Conservation (phyloP, 1,140 invertebrate genomes). For the Panagrolaimus sp. region DNA sequence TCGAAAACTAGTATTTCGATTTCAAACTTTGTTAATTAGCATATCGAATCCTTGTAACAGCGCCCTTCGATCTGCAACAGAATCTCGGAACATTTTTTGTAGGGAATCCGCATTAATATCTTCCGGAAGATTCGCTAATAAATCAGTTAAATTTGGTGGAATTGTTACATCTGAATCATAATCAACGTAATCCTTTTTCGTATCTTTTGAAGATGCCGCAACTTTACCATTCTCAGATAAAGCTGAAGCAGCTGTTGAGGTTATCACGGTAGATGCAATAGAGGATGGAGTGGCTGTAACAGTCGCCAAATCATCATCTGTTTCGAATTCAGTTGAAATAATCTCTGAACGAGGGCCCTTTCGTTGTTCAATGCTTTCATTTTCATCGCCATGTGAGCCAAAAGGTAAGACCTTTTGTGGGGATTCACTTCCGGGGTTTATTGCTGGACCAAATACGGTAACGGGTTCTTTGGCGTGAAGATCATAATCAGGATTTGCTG, state of each 20-base stretch:
- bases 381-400: slow-evolving; percentile 9
- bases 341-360: neutral
- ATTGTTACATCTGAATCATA: slow-evolving; percentile 55
- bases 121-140: slow-evolving; percentile 53
- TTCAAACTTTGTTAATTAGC: slow-evolving; percentile 38
- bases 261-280: neutral
- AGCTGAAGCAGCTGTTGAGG: too few species aligned
- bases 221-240: too few species aligned
- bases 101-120: slow-evolving; percentile 48
- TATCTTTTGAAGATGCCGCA: too few species aligned
- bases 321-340: slow-evolving; percentile 51
- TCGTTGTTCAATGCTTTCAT: neutral
- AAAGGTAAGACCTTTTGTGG: neutral
- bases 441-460: slow-evolving; percentile 33
- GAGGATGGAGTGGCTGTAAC: slow-evolving; percentile 18
- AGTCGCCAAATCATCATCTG: slow-evolving; percentile 45
- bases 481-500: slow-evolving; percentile 4
- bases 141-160: slow-evolving; percentile 51
- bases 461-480: slow-evolving; percentile 11
- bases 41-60: slow-evolving; percentile 43
- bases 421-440: slow-evolving; percentile 25
- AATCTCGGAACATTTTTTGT: slow-evolving; percentile 52
- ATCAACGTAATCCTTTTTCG: slow-evolving; percentile 42
- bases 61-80: slow-evolving; percentile 48
- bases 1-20: too few species aligned